A percentile compares a stretch with the other conserved stretches of the same genome.
phyloP scores from a whole-genome alignment of 2,888 invertebrate species.

The Dugesia japonica region DNA sequence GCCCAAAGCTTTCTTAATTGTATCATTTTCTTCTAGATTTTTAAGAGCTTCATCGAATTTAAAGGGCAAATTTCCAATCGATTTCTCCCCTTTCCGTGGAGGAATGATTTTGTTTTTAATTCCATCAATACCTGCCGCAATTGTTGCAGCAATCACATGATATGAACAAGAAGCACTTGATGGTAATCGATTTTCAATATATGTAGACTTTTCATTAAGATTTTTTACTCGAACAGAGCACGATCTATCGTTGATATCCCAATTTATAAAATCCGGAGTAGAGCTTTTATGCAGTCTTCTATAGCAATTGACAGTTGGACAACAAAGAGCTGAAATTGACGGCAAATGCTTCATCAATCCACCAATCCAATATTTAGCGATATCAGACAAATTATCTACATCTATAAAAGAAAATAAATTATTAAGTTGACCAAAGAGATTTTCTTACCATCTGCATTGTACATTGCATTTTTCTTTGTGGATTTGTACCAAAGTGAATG shows the following conservation, averaged over 20 bases:
- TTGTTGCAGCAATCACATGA: conserved; percentile 36
- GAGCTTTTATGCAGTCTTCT: conserved; percentile 36
- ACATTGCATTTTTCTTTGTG: conserved; percentile 15
- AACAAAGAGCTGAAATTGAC: conserved; percentile 37
- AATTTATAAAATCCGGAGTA: conserved; percentile 29
- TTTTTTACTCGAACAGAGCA: conserved; percentile 28
- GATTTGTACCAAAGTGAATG: conserved; percentile 36
- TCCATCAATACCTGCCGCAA: conserved; percentile 38
- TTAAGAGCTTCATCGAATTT: conserved; percentile 9
- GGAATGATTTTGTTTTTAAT: conserved; percentile 13
- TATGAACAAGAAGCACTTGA: conserved; percentile 37
- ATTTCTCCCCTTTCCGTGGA: neutral
- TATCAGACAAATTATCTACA: neutral
- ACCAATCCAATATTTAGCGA: conserved; percentile 36
- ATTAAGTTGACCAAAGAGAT: too few relatives aligned
- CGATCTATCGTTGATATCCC: conserved; percentile 27
- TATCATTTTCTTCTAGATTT: neutral
- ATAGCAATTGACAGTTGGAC: conserved; percentile 39
- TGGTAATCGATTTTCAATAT: conserved; percentile 37
- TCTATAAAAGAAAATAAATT: too few relatives aligned
- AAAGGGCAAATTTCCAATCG: neutral
- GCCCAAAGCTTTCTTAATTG: conserved; percentile 14
- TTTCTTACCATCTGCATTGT: too few relatives aligned
- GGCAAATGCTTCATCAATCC: conserved; percentile 37
- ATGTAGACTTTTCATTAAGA: neutral